Base-by-base conservation (phyloP, 2,797 vertebrate genomes). In the Eospalax fontanierii region DNA sequence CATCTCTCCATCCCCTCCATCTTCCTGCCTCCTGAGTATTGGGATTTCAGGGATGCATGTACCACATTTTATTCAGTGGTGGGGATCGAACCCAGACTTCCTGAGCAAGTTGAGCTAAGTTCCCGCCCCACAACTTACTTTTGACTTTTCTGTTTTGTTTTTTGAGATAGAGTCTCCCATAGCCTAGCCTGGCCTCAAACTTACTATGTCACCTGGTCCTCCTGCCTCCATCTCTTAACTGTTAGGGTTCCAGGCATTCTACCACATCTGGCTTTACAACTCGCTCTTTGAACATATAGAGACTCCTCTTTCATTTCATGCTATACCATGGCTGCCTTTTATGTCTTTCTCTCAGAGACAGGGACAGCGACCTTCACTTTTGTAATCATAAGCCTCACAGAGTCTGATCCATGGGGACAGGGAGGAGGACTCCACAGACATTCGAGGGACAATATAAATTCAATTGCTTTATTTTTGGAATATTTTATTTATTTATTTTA, bases 271-370 rank as follows among this genome's bases (percentile, higher is more conserved):
- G 7, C 6, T 33, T 71, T 30, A 81, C 68, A 75, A 46, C 22
- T n/a, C 91, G 63, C 40, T 79, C 68, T 94, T 76, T 81, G 81
- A 91, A 84, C 14, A 43, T 33, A 65, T 80, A 71, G 61, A 73
- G 74, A 70, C 87, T 83, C 46, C 33, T 50, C 76, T 90, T 81
- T 63, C 78, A 35, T 88, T 85, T 78, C 57, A 22, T 38, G 10
- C n/a, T 16, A 2, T 9, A 28, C 30, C 10, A 14, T 6, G 57
- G 83, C 76, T 8, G 0, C 26, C 66, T 46, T 90, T 84, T 24
- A 6, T 74, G 57, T 35, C 54, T 73, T 15, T 46, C 74, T 93
- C 40, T 65, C 6, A 0, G 19, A 0, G 30, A 30, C 63, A 70
- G 74, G 22, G 74, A 33, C 74, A 19, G 0, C 21, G 65, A 33